Base-by-base conservation (phyloP, 2,888 invertebrate species). In the Beris chalybata region DNA sequence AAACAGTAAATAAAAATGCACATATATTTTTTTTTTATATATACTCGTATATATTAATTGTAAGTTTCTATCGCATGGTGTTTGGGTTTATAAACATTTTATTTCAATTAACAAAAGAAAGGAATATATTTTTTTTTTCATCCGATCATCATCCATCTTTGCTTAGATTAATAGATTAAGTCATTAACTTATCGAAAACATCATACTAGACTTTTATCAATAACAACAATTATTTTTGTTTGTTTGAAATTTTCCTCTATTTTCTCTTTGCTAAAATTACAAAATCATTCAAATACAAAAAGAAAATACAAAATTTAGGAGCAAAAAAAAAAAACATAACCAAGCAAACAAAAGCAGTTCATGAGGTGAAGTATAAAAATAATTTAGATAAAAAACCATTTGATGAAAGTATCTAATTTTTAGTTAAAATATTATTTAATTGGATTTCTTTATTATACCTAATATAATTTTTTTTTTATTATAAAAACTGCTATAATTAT, bases 1-100 rank as follows among this genome's bases (percentile, higher is more conserved):
- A 38, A 38, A 38, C 5, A 38, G 5, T 9, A 58, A 50, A 61
- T 50, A 61, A 61, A 61, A 61, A 61, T 61, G 61, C 61, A 61
- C 61, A 61, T 61, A 61, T 61, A 61, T 61, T 61, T 61, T 61
- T 61, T 61, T 61, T 61, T 15, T n/a, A n/a, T n/a, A 61, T n/a
- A 58, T 58, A n/a, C 22, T 58, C 45, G 58, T 58, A 58, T 7
- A 38, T 38, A 38, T 38, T 38, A 38, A 5, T 30, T 47, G 44
- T 47, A 15, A 45, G 30, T 45, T 61, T 61, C 38, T 52, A 22
- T 38, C 61, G 61, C 61, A 61, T 61, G 61, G 61, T 61, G 61
- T 61, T 38, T 61, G 61, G 61, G 50, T 50, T 38, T 61, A 61
- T 15, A 58, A 47, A 30, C n/a, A 58, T 45, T 55, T 12, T 56